phyloP scores from a whole-genome alignment of 1,140 invertebrate genomes.

The Lepidurus couesii region DNA sequence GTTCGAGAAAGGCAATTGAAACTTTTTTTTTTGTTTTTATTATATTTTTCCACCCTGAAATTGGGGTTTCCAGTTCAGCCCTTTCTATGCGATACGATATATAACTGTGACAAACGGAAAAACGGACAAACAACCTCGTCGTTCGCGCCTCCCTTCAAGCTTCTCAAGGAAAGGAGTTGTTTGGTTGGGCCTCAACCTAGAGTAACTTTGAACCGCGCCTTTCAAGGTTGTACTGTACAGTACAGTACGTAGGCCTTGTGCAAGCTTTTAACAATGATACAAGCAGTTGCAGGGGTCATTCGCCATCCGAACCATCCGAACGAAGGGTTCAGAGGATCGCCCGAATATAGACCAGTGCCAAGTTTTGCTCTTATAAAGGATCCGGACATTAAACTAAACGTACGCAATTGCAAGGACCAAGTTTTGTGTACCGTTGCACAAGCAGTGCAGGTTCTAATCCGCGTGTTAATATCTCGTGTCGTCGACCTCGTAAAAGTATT shows the following conservation, averaged over 20 bases:
- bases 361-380: background rate
- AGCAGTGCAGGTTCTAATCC: too few relatives aligned
- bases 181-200: background rate
- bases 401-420: too few relatives aligned
- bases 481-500: too few relatives aligned
- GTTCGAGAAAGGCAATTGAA: too few relatives aligned
- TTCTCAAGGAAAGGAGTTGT: background rate
- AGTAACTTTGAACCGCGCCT: background rate
- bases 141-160: background rate
- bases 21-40: too few relatives aligned
- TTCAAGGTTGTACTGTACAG: background rate
- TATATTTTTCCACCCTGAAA: background rate
- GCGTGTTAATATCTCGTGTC: too few relatives aligned
- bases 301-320: background rate
- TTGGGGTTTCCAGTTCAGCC: background rate
- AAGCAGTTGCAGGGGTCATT: constrained; percentile 7
- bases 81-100: too few relatives aligned
- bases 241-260: background rate
- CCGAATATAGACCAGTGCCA: background rate
- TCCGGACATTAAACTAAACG: background rate
- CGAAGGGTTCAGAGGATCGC: constrained; percentile 1
- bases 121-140: background rate
- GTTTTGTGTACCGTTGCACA: too few relatives aligned
- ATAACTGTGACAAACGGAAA: background rate
- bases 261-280: constrained; percentile 11